Evolutionary conservation across 2,113 vertebrate species (phyloP), one percentile per base, ranked within the genome.

Genomic region (Myiopsitta monachus): DNA sequence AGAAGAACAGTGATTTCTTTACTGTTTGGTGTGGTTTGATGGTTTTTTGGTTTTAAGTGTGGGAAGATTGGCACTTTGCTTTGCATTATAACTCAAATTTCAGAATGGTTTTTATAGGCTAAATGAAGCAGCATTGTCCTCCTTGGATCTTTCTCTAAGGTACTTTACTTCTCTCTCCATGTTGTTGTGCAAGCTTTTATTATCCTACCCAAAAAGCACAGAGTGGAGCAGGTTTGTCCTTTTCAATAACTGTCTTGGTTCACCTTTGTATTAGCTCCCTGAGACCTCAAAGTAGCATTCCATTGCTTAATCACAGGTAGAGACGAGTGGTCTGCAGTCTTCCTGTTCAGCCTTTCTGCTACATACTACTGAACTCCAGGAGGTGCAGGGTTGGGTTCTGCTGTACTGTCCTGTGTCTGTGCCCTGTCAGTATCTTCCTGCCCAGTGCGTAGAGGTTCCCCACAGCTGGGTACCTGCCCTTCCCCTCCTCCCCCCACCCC

Each of bases 341-440:
- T 91, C 39, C 17, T n/a, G 66, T 64, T 67, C 72, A 49, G 77
- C 24, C 46, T 87, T 79, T 54, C 59, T 64, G 19, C 64, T 55
- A 4, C 1, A 1, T 19, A 12, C 21, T 6, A 8, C 36, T 33
- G 26, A 59, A 59, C 68, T 59, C 38, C 44, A 57, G 51, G 43
- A 66, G 61, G 47, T n/a, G 43, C 36, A 38, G 9, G 15, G 10
- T 2, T 66, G 75, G 46, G 18, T 57, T 80, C 19, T 67, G 44
- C 51, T 24, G 8, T 0, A 4, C 8, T 0, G 1, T n/a, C 33
- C 64, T 54, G 30, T 47, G 51, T 27, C n/a, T 73, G 38, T 61
- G 54, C 44, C 44, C 38, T 90, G 44, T 22, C 51, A 23, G 17
- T 26, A 14, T 1, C 5, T 18, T 7, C 9, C 26, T 83, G 51